These are phyloP conservation scores for Ginglymostoma cirratum DNA, from an alignment of 2,113 vertebrate species.

Conservation along the genomic window DNA sequence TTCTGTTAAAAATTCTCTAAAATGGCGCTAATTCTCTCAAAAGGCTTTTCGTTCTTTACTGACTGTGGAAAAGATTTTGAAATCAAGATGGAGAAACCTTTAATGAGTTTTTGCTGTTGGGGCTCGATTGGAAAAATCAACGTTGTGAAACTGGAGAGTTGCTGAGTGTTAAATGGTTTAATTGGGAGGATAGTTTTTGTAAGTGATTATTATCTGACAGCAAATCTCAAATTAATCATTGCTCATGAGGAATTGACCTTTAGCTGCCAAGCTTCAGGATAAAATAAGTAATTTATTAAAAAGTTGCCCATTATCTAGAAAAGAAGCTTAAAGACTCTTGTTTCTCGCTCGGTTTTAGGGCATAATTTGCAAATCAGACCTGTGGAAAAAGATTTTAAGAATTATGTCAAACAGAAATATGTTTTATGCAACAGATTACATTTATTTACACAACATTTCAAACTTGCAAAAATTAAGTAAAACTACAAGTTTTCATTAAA, in stretches of 20 bases:
- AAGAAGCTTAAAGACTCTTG: not conserved
- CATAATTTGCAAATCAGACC: not conserved
- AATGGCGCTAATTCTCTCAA: not conserved
- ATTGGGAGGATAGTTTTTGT: not conserved
- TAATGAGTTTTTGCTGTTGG: not conserved
- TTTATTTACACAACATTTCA: not conserved
- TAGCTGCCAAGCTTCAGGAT: not conserved
- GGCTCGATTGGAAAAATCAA: not conserved
- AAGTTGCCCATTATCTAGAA: not conserved
- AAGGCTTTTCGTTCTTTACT: not conserved
- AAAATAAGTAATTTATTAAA: not conserved
- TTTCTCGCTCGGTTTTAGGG: not conserved
- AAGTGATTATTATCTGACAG: not conserved
- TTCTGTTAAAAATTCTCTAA: not conserved
- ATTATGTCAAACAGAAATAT: not conserved
- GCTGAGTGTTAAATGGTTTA: not conserved
- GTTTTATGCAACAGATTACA: not conserved
- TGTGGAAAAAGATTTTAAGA: not conserved
- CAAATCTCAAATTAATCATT: constrained; percentile 3
- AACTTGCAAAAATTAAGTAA: not conserved
- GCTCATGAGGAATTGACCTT: not conserved
- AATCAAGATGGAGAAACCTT: not conserved
- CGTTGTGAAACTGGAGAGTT: not conserved
- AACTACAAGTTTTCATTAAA: not conserved
- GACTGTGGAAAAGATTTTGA: not conserved